Conservation (phyloP, 2,113 vertebrate genomes). For the Corvus moneduloides region DNA sequence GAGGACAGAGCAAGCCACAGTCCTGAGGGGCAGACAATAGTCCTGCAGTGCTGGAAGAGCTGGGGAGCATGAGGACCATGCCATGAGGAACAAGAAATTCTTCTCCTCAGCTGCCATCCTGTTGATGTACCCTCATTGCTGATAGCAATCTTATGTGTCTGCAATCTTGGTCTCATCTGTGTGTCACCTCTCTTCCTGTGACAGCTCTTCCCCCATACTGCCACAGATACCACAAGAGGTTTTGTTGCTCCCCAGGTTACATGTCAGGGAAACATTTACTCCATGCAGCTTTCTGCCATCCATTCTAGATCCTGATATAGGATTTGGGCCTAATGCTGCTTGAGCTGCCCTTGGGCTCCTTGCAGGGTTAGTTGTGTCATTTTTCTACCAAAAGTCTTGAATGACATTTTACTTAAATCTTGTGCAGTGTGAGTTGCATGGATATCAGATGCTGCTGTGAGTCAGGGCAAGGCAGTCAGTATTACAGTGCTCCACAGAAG, state of each 20-base stretch:
- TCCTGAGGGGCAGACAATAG: neutral
- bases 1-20: neutral
- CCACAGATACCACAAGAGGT: slow-evolving; percentile 35
- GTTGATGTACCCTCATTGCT: slow-evolving; percentile 23
- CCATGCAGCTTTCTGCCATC: neutral
- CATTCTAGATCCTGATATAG: neutral
- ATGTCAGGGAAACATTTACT: neutral
- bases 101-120: slow-evolving; percentile 22
- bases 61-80: neutral
- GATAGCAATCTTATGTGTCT: neutral
- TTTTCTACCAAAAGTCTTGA: neutral
- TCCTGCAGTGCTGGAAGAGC: neutral
- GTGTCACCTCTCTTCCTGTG: slow-evolving; percentile 57
- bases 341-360: neutral
- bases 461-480: neutral
- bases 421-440: neutral
- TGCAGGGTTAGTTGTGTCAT: neutral
- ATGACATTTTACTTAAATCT: neutral
- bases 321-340: neutral
- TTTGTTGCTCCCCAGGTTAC: slow-evolving; percentile 14
- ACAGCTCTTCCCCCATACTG: neutral
- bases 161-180: slow-evolving; percentile 41
- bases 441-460: neutral
- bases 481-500: neutral
- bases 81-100: neutral